These are phyloP conservation scores for Microplitis demolitor DNA, from an alignment of 1,140 invertebrate species.

Conservation along the genomic window DNA sequence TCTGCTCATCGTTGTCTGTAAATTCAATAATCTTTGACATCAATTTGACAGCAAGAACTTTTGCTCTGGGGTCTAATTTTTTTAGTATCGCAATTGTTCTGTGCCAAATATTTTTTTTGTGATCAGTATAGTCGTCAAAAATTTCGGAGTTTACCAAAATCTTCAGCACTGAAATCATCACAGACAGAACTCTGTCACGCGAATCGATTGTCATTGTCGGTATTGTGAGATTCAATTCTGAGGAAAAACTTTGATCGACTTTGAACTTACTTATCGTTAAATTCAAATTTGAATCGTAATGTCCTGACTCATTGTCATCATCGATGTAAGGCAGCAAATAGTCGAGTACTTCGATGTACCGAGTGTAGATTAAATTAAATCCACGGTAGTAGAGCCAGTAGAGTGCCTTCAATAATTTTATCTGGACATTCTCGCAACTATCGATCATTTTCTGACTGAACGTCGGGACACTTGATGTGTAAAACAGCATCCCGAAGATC, in stretches of 20 bases:
- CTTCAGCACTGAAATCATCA: no score
- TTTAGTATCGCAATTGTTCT: no score
- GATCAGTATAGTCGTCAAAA: no score
- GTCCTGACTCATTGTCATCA: conserved; percentile 26
- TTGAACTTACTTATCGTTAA: conserved; percentile 36
- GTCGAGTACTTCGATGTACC: conserved; percentile 47
- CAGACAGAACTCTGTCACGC: no score
- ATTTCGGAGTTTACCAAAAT: no score
- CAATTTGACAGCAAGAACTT: no score
- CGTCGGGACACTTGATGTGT: conserved; percentile 39
- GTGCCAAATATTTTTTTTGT: no score
- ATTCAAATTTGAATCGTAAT: conserved; percentile 39
- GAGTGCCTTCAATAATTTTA: conserved; percentile 50
- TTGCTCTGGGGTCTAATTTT: no score
- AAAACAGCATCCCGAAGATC: conserved; percentile 54
- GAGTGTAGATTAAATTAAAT: conserved; percentile 41
- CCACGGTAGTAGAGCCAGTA: conserved; percentile 39
- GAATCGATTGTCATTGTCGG: neutral
- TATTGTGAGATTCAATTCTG: conserved; percentile 37
- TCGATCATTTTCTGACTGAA: conserved; percentile 36
- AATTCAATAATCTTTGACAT: no score
- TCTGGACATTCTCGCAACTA: conserved; percentile 48
- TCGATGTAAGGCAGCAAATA: conserved; percentile 22
- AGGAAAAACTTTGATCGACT: conserved; percentile 38
- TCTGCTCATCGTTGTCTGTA: no score